Conservation (phyloP, 2,797 vertebrate species). For the Lagodon rhomboides region DNA sequence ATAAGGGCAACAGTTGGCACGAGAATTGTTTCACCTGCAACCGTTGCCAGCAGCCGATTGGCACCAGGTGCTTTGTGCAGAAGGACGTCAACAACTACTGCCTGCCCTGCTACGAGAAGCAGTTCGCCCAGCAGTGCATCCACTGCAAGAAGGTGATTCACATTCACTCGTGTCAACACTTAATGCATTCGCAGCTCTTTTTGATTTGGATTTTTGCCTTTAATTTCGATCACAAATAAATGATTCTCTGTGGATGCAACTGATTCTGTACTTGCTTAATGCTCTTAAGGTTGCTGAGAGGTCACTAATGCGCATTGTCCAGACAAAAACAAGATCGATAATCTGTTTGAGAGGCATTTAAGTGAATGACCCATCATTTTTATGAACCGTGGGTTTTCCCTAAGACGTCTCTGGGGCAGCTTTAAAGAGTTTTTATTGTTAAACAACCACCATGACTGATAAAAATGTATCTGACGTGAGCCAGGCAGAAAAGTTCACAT, state of each 20-base stretch:
- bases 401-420: background rate
- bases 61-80: constrained; percentile 93
- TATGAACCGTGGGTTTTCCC: background rate
- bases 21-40: constrained; percentile 95
- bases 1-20: constrained; percentile 95
- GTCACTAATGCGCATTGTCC: background rate
- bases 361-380: background rate
- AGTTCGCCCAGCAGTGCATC: constrained; percentile 93
- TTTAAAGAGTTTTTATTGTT: background rate
- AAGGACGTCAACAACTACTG: constrained; percentile 93
- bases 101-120: constrained; percentile 94
- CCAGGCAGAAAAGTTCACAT: too few relatives aligned
- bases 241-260: background rate
- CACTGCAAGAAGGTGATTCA: constrained; percentile 93
- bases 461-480: too few relatives aligned
- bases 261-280: background rate
- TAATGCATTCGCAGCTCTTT: background rate
- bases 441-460: too few relatives aligned
- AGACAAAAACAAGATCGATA: constrained; percentile 17
- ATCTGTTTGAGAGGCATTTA: background rate
- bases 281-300: background rate
- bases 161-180: too few relatives aligned
- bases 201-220: background rate
- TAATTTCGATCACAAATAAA: background rate
- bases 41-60: constrained; percentile 93